Percentiles rank a stretch among this genome's conserved stretches.
Evolutionary conservation across 2,888 invertebrate genomes (phyloP).

Genomic region (Bombylius major): DNA sequence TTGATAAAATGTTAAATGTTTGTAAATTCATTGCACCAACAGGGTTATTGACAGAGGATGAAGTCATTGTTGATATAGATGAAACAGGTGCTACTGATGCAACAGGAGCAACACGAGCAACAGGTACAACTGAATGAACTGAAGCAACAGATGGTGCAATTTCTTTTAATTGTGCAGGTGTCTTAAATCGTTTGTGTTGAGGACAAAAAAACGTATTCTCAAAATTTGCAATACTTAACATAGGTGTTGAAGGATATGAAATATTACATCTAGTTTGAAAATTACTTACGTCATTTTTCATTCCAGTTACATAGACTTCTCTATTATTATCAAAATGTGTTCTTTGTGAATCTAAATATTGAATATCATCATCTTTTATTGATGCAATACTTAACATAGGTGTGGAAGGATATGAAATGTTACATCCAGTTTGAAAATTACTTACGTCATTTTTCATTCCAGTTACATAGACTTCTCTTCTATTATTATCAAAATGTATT

Average conservation of each 20-base stretch:
- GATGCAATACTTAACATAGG: slow-evolving; percentile 2
- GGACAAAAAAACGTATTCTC: slow-evolving; percentile 11
- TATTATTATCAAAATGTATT: background rate
- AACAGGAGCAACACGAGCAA: no score
- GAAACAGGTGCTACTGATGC: background rate
- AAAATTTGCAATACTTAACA: slow-evolving; percentile 15
- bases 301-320: background rate
- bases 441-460: background rate
- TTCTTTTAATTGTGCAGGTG: slow-evolving; percentile 11
- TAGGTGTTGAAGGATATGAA: slow-evolving; percentile 14
- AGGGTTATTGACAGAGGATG: background rate
- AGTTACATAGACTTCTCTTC: background rate
- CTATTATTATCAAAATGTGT: background rate
- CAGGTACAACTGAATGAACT: no score
- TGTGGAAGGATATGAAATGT: no score
- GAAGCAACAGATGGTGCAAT: background rate
- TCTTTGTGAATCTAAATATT: background rate
- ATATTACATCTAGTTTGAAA: no score
- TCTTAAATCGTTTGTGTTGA: slow-evolving; percentile 6
- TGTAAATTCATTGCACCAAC: slow-evolving; percentile 7
- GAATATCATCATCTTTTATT: slow-evolving; percentile 11
- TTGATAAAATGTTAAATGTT: slow-evolving; percentile 11
- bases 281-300: background rate
- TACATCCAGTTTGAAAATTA: no score
- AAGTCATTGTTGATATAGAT: background rate